Evolutionary conservation across 2,888 invertebrate genomes (phyloP).

Genomic region (Fragum fragum): DNA sequence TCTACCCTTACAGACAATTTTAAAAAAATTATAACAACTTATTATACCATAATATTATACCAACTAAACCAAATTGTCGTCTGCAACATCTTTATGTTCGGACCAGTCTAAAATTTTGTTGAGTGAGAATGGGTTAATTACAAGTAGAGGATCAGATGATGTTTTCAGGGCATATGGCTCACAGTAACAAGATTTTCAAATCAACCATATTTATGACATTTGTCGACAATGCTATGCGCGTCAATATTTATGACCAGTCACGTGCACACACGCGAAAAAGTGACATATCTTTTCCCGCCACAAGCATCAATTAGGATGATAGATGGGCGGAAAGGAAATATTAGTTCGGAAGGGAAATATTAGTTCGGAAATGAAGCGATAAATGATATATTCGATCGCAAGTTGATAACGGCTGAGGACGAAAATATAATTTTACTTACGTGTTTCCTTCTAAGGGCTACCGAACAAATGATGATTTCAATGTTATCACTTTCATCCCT

Average conservation of each 20-base stretch:
- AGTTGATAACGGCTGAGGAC: too few species aligned
- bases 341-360: not conserved
- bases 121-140: too few species aligned
- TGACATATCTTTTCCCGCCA: conserved; percentile 30
- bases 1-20: too few species aligned
- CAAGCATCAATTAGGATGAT: conserved; percentile 17
- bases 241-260: conserved; percentile 23
- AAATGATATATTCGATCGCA: not conserved
- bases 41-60: too few species aligned
- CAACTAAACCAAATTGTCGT: too few species aligned
- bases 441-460: too few species aligned
- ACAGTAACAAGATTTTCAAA: conserved; percentile 2
- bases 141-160: too few species aligned
- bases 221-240: not conserved
- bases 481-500: too few species aligned
- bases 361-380: conserved; percentile 19
- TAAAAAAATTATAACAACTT: too few species aligned
- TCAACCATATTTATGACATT: not conserved
- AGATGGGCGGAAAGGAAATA: conserved; percentile 18
- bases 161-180: not conserved
- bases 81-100: not conserved
- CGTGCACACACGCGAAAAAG: conserved; percentile 22
- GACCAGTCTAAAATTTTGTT: not conserved
- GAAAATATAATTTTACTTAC: too few species aligned
- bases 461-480: too few species aligned